Base-by-base conservation (phyloP, 1,140 invertebrate genomes). In the Drosophila santomea region DNA sequence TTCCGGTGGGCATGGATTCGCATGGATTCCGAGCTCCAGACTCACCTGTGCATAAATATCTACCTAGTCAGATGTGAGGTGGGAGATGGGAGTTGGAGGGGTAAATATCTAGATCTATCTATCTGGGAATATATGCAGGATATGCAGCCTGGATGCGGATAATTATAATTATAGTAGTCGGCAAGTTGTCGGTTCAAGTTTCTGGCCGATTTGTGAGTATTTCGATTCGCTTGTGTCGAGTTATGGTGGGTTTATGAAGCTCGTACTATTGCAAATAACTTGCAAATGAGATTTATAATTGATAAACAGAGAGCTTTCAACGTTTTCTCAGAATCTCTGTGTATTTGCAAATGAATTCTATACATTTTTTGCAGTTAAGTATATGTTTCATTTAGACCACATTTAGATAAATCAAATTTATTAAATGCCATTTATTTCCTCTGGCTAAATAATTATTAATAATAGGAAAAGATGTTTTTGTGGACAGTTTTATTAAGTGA, bases 161-260 rank as follows among this genome's bases (percentile, higher is more conserved):
- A 71, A 71, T 71, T 71, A 71, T 23, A 41, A 20, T 71, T 71
- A 71, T 15, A 41, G n/a, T 44, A 35, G 67, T 7, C 50, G 66
- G 36, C 39, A 67, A 52, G 38, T 54, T 47, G 48, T 55, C 41
- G 14, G 32, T 47, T 67, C 17, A 50, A 28, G 15, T 44, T 48
- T 44, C 50, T 14, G 36, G 12, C 25, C 60, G 61, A 60, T 63
- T 63, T 63, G 38, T 23, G 60, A 20, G 2, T 15, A 44, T 10
- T 60, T 44, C n/a, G 44, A 12, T 43, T 35, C 3, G 52, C 10
- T 25, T 14, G 11, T 7, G 7, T 17, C 23, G 28, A 63, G 10
- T 62, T 32, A 11, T 39, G 20, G 2, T 20, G 20, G 20, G 20
- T 20, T 20, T 20, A 20, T 20, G 48, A 25, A 32, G 23, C 6